Percentiles rank a stretch among this genome's conserved stretches.
Evolutionary conservation across 2,113 vertebrate genomes (phyloP).

Genomic region (Cisticola juncidis): DNA sequence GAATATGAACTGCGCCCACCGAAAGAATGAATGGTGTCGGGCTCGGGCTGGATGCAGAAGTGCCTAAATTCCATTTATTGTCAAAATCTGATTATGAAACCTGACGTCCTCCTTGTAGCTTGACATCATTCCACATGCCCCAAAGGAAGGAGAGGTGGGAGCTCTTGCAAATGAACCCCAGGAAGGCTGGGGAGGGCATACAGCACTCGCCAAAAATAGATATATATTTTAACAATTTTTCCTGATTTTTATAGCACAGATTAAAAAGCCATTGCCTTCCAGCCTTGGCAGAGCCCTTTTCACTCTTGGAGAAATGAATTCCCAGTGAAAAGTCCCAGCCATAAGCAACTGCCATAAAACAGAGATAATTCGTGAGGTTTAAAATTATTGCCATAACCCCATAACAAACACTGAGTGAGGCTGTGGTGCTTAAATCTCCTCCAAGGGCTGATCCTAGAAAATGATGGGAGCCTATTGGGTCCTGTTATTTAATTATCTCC

Average conservation of each 20-base stretch:
- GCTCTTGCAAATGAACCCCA: neutral
- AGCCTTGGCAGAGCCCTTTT: neutral
- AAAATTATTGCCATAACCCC: neutral
- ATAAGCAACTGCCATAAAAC: neutral
- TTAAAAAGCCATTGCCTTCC: neutral
- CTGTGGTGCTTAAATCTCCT: neutral
- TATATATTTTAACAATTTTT: neutral
- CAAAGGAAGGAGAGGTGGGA: conserved; percentile 33
- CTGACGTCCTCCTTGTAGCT: conserved; percentile 28
- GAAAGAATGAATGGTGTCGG: conserved; percentile 65
- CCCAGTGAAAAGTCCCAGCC: neutral
- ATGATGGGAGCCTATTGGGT: neutral
- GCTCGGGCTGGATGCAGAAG: conserved; percentile 52
- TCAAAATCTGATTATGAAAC: conserved; percentile 77
- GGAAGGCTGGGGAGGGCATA: conserved; percentile 3
- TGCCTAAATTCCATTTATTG: conserved; percentile 72
- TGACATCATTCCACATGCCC: conserved; percentile 31
- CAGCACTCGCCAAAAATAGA: neutral
- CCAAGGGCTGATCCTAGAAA: neutral
- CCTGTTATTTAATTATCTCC: conserved; percentile 16
- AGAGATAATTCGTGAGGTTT: neutral
- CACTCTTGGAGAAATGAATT: neutral
- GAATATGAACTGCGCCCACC: conserved; percentile 71
- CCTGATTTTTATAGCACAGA: neutral
- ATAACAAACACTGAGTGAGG: neutral